Evolutionary conservation across 2,113 vertebrate genomes (phyloP), one percentile per base, ranked within the genome.

Genomic region (Gobiocypris rarus): DNA sequence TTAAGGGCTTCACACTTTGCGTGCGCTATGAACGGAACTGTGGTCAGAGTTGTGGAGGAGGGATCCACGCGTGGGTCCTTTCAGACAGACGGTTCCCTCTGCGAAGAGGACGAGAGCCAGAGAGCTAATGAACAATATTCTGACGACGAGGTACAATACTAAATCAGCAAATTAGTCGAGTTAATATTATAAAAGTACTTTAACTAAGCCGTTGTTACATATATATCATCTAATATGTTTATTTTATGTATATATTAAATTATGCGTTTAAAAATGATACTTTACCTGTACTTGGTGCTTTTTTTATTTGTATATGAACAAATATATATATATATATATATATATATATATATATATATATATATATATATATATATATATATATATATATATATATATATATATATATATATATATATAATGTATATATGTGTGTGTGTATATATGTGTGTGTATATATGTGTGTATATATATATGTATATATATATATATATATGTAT

Each of bases 1-100:
- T 80, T 65, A 28, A 11, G 9, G 19, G 22, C 31, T 41, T 34
- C 7, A 41, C 31, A 15, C n/a, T 50, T 28, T 48, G 56, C 5
- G 15, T 81, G 48, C 6, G 1, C 5, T 69, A 81, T 81, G 78
- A 11, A 81, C 78, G 78, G 24, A 81, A 81, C 78, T 34, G 59
- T 67, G 15, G 24, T 4, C 22, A 34, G 26, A 81, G 43, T 50
- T 79, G 58, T 7, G 34, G 75, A 28, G 22, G 63, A 69, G 26
- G 61, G 79, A 54, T 54, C 79, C 22, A n/a, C 63, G 79, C 79
- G 48, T 17, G 26, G 63, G 45, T 69, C 11, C 26, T 45, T 56
- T 22, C 74, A 26, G 26, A 9, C 63, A 15, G 61, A 9, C 28
- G 6, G 45, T 70, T 70, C 45, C 13, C 22, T 34, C 63, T n/a